These are phyloP conservation scores for Bos indicus DNA, from an alignment of 2,113 vertebrate genomes.

Conservation along the genomic window DNA sequence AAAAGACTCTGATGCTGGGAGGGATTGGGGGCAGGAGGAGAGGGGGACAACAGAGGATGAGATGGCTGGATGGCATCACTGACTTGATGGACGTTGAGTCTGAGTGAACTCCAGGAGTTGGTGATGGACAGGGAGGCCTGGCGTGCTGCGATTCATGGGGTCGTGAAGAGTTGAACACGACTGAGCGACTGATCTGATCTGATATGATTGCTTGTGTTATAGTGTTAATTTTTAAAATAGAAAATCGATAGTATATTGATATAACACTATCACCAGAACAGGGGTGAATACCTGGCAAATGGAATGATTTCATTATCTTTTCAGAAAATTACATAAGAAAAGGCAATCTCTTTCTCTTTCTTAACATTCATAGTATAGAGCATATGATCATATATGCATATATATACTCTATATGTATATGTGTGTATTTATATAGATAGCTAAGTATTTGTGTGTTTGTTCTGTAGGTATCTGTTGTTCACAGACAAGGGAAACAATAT, in stretches of 20 bases:
- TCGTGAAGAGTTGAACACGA: too few relatives aligned
- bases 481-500: background rate
- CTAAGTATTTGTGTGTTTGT: background rate
- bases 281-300: background rate
- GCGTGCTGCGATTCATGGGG: too few relatives aligned
- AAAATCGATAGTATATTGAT: background rate
- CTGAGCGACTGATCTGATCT: too few relatives aligned
- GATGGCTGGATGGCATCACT: too few relatives aligned
- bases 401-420: background rate
- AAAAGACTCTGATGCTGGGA: too few relatives aligned
- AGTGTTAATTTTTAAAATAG: background rate
- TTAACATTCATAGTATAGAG: background rate
- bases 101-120: too few relatives aligned
- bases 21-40: too few relatives aligned
- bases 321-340: background rate
- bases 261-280: background rate
- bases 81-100: too few relatives aligned
- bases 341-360: background rate
- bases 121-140: too few relatives aligned
- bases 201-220: background rate
- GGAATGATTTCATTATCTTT: background rate
- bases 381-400: background rate
- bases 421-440: background rate
- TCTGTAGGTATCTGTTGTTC: background rate
- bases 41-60: too few relatives aligned